A percentile compares a stretch with the other conserved stretches of the same genome.
These are phyloP conservation scores for Lymantria monacha DNA, from an alignment of 2,888 invertebrate genomes.

Conservation along the genomic window DNA sequence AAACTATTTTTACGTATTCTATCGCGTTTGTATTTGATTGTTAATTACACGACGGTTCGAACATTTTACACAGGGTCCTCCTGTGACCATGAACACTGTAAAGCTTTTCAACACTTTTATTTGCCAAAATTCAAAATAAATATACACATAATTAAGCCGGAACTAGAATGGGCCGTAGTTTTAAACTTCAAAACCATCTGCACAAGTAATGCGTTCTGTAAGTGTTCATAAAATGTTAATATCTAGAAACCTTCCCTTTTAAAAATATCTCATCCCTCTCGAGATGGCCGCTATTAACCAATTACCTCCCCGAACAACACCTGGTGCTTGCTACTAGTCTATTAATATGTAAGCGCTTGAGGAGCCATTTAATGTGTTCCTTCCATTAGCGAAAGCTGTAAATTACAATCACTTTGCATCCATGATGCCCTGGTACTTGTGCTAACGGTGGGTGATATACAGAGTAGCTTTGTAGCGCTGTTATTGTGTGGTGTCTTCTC, in stretches of 20 bases:
- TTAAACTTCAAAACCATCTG: too few species aligned
- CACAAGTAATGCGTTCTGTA: too few species aligned
- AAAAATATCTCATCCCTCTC: conserved; percentile 48
- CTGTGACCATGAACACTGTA: too few species aligned
- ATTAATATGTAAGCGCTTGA: conserved; percentile 76
- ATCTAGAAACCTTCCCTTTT: conserved; percentile 17
- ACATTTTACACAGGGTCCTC: too few species aligned
- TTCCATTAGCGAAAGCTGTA: conserved; percentile 75
- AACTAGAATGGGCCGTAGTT: too few species aligned
- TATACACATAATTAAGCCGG: too few species aligned
- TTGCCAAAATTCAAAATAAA: too few species aligned
- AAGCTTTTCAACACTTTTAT: too few species aligned
- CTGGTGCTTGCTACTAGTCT: conserved; percentile 63
- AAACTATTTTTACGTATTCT: too few species aligned
- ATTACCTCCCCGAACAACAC: conserved; percentile 59
- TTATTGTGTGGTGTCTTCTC: not conserved
- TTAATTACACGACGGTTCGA: too few species aligned
- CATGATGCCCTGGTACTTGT: conserved; percentile 58
- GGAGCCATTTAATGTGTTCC: conserved; percentile 69
- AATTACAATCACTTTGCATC: conserved; percentile 69
- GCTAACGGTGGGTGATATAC: conserved; percentile 36
- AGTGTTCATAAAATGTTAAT: too few species aligned
- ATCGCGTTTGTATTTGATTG: too few species aligned
- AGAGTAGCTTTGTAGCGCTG: conserved; percentile 25
- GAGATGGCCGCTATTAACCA: conserved; percentile 63